These are phyloP conservation scores for Agrotis ipsilon DNA, from an alignment of 2,888 invertebrate genomes.

Conservation along the genomic window DNA sequence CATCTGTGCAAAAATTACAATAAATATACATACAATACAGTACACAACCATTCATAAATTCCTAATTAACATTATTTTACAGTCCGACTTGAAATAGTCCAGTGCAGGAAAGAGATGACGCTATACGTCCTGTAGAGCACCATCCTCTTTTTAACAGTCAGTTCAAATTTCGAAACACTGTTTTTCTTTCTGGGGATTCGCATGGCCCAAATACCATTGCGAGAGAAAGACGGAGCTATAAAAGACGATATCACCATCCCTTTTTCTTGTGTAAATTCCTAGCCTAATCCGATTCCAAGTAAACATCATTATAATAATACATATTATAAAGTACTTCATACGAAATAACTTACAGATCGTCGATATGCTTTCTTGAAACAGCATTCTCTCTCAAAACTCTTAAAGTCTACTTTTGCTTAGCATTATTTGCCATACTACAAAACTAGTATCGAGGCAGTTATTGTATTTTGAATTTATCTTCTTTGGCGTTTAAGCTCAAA, in stretches of 20 bases:
- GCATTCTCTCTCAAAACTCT: conserved; percentile 30
- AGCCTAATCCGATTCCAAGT: neutral
- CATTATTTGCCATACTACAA: conserved; percentile 1
- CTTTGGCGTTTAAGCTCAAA: neutral
- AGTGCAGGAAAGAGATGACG: conserved; percentile 1
- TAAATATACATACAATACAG: conserved; percentile 7
- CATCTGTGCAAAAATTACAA: conserved; percentile 39
- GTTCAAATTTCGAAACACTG: too few species aligned
- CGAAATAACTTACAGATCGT: conserved; percentile 27
- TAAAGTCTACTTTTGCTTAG: conserved; percentile 26
- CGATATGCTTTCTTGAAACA: conserved; percentile 33
- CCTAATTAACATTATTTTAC: conserved; percentile 6
- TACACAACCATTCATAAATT: conserved; percentile 44
- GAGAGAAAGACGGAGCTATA: too few species aligned
- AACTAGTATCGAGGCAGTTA: neutral
- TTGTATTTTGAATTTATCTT: neutral
- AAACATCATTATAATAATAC: neutral
- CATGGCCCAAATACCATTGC: too few species aligned
- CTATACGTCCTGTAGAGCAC: neutral
- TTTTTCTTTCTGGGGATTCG: too few species aligned
- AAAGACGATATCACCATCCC: neutral
- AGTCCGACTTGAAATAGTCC: neutral
- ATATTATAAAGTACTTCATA: conserved; percentile 1
- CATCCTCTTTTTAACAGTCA: too few species aligned
- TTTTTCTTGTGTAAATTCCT: too few species aligned